These are phyloP conservation scores for Poeciliopsis gracilis DNA, from an alignment of 2,797 vertebrate genomes.

Conservation along the genomic window DNA sequence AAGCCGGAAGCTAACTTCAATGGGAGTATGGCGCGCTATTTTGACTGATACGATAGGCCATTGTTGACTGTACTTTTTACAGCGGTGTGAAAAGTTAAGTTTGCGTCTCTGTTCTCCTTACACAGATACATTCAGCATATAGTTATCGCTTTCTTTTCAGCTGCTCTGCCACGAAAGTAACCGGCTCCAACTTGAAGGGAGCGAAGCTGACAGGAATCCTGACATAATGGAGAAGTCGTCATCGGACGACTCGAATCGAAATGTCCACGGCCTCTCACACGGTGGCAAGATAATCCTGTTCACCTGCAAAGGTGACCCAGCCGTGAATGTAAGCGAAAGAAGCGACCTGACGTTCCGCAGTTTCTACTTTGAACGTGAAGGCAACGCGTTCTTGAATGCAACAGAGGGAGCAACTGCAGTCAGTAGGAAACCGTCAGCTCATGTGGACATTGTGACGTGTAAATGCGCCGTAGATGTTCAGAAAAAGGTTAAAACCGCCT, in stretches of 20 bases:
- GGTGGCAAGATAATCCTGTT: conserved; percentile 87
- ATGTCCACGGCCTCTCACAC: conserved; percentile 68
- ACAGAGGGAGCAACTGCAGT: conserved; percentile 71
- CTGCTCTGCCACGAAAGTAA: neutral
- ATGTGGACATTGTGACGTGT: conserved; percentile 78
- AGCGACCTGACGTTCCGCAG: conserved; percentile 75
- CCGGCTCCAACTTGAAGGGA: neutral
- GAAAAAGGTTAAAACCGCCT: conserved; percentile 79
- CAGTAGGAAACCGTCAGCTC: conserved; percentile 42
- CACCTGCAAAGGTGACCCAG: conserved; percentile 61
- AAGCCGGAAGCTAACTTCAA: neutral
- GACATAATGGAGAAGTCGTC: conserved; percentile 46
- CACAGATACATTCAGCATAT: neutral
- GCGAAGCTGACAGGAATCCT: too few species aligned
- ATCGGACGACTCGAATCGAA: conserved; percentile 2
- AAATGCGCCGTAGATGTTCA: conserved; percentile 73
- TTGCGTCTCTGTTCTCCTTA: too few species aligned
- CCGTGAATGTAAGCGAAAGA: conserved; percentile 25
- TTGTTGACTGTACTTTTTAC: neutral
- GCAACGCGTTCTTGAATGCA: conserved; percentile 77
- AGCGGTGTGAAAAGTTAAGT: neutral
- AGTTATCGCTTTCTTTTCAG: neutral
- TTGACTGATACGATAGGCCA: neutral
- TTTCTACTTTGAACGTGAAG: conserved; percentile 76
- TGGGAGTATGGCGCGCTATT: conserved; percentile 47